Percentiles rank a stretch among this genome's conserved stretches.
Conservation (phyloP, 2,888 invertebrate species). For the Acrobasis consociella region DNA sequence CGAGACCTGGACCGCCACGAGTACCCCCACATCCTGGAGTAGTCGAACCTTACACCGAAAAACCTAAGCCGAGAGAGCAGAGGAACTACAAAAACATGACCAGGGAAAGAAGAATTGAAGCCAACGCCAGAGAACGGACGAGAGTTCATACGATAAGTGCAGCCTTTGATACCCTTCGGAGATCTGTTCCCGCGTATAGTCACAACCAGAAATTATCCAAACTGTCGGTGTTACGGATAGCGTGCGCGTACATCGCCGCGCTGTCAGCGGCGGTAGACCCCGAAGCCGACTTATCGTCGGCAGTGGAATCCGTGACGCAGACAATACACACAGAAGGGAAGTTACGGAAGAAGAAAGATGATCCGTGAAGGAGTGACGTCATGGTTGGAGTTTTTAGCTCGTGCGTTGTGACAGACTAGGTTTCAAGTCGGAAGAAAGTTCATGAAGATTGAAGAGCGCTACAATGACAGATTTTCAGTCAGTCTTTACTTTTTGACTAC, state of each 20-base stretch:
- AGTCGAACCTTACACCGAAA: conserved; percentile 55
- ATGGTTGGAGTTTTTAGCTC: conserved; percentile 5
- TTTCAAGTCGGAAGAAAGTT: conserved; percentile 8
- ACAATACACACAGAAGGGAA: conserved; percentile 97
- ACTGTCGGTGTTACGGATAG: conserved; percentile 94
- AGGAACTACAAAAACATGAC: conserved; percentile 98
- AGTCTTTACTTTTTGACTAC: no score
- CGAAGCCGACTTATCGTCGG: conserved; percentile 87
- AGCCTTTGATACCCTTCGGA: conserved; percentile 94
- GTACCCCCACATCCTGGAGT: conserved; percentile 82
- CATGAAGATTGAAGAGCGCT: not conserved
- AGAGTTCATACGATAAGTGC: conserved; percentile 98
- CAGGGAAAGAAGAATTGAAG: conserved; percentile 94
- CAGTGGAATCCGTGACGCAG: conserved; percentile 93
- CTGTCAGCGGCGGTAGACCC: conserved; percentile 89
- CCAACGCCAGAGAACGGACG: conserved; percentile 95
- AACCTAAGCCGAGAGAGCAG: conserved; percentile 83
- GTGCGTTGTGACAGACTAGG: conserved; percentile 10
- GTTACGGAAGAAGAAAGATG: conserved; percentile 92
- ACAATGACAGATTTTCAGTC: conserved; percentile 5
- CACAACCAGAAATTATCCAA: conserved; percentile 97
- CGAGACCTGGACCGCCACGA: conserved; percentile 64
- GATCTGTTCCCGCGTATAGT: conserved; percentile 94
- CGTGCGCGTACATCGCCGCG: conserved; percentile 96
- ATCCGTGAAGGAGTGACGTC: conserved; percentile 61